Base-by-base conservation (phyloP, 2,888 invertebrate genomes). In the Trichacis sp. region DNA sequence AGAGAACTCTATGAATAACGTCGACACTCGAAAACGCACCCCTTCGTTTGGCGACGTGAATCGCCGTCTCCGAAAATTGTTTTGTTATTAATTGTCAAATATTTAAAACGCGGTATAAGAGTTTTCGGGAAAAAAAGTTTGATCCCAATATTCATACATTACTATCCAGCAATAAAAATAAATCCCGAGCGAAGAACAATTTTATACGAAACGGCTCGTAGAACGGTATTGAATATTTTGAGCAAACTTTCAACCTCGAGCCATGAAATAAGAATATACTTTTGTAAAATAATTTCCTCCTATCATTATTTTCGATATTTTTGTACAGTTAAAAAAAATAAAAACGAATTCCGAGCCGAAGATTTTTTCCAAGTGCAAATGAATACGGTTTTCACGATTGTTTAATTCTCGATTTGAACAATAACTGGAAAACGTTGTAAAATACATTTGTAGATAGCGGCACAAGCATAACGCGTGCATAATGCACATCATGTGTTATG, bases 391-490 rank as follows among this genome's bases (percentile, higher is more conserved):
- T 19, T 47, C n/a, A n/a, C 14, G 47, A 33, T 55, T 18, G 36
- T 29, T 47, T 55, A 14, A 20, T 46, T 55, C 17, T 42, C 47
- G 9, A 42, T 20, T 38, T 19, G 46, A 17, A 29, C 12, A 60
- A 58, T 49, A 59, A 67, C n/a, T n/a, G n/a, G n/a, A 24, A 24
- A 71, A 69, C 76, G 77, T 81, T 82, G 82, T 82, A 82, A 79
- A 51, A 82, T 82, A 83, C 68, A 70, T 24, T 24, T 82, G 82
- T 83, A 83, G 83, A 83, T 82, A 82, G 78, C 74, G 73, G 77
- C 79, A 79, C 78, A 73, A 3, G 73, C 74, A 69, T 77, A 77
- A 76, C 70, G 76, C 76, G 76, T 77, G 76, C 77, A 79, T 75
- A 69, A 77, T 77, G 81, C 81, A 80, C 78, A 78, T 75, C 77